A percentile compares a stretch with the other conserved stretches of the same genome.
Conservation (phyloP, 1,140 invertebrate species). For the Aleiodes sp. region DNA sequence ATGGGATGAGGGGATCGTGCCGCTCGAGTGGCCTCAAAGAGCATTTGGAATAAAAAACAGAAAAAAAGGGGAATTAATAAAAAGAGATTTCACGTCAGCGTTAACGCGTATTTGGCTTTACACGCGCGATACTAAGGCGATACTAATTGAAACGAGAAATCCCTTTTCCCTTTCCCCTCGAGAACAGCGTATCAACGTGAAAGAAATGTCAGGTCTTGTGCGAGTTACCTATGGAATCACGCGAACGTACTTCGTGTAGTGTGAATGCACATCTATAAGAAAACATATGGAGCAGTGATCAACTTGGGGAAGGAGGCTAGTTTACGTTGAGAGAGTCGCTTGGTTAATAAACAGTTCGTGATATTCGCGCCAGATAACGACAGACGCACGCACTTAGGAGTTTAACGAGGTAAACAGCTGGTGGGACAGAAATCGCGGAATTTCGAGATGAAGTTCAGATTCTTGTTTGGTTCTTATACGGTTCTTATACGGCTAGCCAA, state of each 20-base stretch:
- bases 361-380: slow-evolving; percentile 32
- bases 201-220: slow-evolving; percentile 33
- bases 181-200: slow-evolving; percentile 20
- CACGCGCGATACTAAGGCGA: slow-evolving; percentile 18
- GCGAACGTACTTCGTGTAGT: neutral
- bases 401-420: slow-evolving; percentile 13
- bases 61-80: neutral
- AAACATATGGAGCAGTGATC: neutral
- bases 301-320: neutral
- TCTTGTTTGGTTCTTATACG: too few species aligned
- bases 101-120: slow-evolving; percentile 17
- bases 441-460: too few species aligned
- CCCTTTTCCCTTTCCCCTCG: too few species aligned
- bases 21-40: neutral
- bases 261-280: neutral
- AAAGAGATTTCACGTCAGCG: slow-evolving; percentile 17
- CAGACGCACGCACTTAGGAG: slow-evolving; percentile 31
- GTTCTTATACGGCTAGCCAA: too few species aligned
- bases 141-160: slow-evolving; percentile 42
- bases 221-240: slow-evolving; percentile 15
- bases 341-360: slow-evolving; percentile 5
- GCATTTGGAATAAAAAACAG: too few species aligned
- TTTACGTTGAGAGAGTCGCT: neutral
- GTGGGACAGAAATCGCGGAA: slow-evolving; percentile 19
- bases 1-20: neutral